These are phyloP conservation scores for Actinia tenebrosa DNA, from an alignment of 64 coral and sea anemone genomes.

Conservation along the genomic window DNA sequence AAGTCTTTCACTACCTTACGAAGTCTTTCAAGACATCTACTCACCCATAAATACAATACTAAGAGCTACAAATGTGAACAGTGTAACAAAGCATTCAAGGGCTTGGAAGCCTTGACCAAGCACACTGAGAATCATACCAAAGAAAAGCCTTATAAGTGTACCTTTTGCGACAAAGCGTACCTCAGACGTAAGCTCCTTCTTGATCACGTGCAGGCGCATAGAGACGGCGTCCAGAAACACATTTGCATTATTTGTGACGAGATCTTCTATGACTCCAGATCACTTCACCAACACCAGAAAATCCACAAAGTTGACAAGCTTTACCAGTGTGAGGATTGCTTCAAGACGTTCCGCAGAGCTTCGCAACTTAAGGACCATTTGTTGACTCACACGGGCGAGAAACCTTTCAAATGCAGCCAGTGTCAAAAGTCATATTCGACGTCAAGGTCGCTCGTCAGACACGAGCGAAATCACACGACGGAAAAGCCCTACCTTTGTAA, in stretches of 20 bases:
- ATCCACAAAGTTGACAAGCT: slow-evolving; percentile 31
- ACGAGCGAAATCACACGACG: neutral
- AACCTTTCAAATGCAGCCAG: slow-evolving; percentile 23
- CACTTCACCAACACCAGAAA: slow-evolving; percentile 10
- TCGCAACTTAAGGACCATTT: slow-evolving; percentile 55
- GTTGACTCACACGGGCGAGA: slow-evolving; percentile 16
- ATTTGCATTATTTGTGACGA: slow-evolving; percentile 19
- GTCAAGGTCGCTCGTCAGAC: neutral
- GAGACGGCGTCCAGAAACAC: neutral
- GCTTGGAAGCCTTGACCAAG: neutral
- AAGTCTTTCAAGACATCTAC: slow-evolving; percentile 3
- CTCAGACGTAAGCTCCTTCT: slow-evolving; percentile 7
- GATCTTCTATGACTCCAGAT: neutral
- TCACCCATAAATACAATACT: neutral
- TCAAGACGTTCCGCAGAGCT: slow-evolving; percentile 36
- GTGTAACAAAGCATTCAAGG: slow-evolving; percentile 16
- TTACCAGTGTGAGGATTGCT: slow-evolving; percentile 51
- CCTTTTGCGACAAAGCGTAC: slow-evolving; percentile 29
- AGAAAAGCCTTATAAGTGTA: slow-evolving; percentile 36
- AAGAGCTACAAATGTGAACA: slow-evolving; percentile 21
- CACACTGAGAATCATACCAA: slow-evolving; percentile 10
- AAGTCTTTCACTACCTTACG: slow-evolving; percentile 23
- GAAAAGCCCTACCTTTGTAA: slow-evolving; percentile 25
- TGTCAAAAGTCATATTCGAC: slow-evolving; percentile 4
- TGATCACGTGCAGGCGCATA: slow-evolving; percentile 11